phyloP scores from a whole-genome alignment of 2,888 invertebrate species.

The Resseliella maxima region DNA sequence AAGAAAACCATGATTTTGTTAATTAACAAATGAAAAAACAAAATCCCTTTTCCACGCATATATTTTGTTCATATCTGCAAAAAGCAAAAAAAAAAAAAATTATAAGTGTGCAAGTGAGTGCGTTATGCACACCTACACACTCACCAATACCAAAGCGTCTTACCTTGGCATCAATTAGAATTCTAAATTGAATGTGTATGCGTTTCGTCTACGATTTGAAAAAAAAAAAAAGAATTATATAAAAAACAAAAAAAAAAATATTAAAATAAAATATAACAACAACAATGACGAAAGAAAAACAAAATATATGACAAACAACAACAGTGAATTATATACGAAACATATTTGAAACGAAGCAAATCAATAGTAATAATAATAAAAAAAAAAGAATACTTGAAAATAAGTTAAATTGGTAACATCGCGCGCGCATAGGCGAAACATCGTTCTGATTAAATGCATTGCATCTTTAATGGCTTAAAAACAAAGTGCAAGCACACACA shows the following conservation, averaged over 20 bases:
- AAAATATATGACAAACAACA: neutral
- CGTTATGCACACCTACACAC: neutral
- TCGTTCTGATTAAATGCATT: slow-evolving; percentile 26
- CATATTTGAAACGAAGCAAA: slow-evolving; percentile 6
- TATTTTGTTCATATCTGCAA: slow-evolving; percentile 10
- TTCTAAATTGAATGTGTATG: slow-evolving; percentile 26
- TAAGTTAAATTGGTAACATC: neutral
- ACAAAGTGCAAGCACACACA: neutral
- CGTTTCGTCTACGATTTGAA: neutral
- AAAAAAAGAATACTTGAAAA: neutral
- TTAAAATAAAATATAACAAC: neutral
- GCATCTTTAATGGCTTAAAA: neutral
- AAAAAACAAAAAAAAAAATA: neutral
- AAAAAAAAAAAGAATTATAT: neutral
- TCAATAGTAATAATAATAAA: no score
- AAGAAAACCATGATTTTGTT: neutral
- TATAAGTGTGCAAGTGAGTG: no score
- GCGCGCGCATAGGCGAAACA: neutral
- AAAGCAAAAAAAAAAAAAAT: neutral
- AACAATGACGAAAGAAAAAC: neutral
- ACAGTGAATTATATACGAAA: neutral
- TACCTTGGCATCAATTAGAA: slow-evolving; percentile 43
- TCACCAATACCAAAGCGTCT: neutral
- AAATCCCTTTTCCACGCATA: neutral
- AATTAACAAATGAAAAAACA: neutral